A percentile compares a stretch with the other conserved stretches of the same genome.
Conservation (phyloP, 2,797 vertebrate genomes). For the Pseudopleuronectes americanus region DNA sequence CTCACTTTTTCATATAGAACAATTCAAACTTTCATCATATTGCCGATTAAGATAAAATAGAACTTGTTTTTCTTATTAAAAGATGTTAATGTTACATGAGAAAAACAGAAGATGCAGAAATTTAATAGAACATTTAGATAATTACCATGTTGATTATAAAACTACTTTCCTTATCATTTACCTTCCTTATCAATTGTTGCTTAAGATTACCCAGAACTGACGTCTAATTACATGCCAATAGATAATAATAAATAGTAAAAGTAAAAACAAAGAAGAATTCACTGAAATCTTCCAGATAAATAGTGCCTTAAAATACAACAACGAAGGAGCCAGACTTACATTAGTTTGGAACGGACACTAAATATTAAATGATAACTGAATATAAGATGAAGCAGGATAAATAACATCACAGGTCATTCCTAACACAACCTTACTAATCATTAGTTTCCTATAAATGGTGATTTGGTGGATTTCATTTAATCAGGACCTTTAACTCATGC, state of each 20-base stretch:
- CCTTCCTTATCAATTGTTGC: constrained; percentile 29
- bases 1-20: constrained; percentile 31
- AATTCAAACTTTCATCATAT: constrained; percentile 21
- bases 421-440: neutral
- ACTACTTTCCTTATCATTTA: constrained; percentile 50
- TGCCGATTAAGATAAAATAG: constrained; percentile 19
- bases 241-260: constrained; percentile 60
- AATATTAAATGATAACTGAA: constrained; percentile 61
- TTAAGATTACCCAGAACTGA: constrained; percentile 47
- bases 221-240: constrained; percentile 70
- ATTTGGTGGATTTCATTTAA: constrained; percentile 9
- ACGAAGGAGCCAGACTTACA: constrained; percentile 57
- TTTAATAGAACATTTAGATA: constrained; percentile 33
- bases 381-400: constrained; percentile 45
- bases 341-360: constrained; percentile 69
- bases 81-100: constrained; percentile 30
- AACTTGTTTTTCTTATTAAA: constrained; percentile 34
- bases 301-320: constrained; percentile 75
- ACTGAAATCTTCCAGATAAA: constrained; percentile 76
- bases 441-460: constrained; percentile 20
- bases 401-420: constrained; percentile 61
- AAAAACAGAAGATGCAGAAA: constrained; percentile 30
- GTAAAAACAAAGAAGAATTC: constrained; percentile 69
- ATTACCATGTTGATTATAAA: constrained; percentile 47
- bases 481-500: constrained; percentile 28